Base-by-base conservation (phyloP, 2,113 vertebrate genomes). In the Xenopus laevis region DNA sequence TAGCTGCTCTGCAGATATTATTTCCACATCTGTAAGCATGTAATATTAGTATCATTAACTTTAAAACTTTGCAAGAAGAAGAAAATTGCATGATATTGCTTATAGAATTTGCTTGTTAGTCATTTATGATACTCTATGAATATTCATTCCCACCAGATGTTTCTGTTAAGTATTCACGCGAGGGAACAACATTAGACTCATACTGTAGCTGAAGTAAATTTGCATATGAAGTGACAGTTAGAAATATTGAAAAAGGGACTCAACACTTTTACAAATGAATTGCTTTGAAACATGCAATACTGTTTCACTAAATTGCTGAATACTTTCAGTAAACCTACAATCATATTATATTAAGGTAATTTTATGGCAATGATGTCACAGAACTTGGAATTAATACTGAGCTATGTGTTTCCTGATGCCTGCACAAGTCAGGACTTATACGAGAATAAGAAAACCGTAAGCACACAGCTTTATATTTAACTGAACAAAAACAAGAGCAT, bases 61-160 rank as follows among this genome's bases (percentile, higher is more conserved):
- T 9, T 7, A 40, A 40, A 40, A 47, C 17, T 72, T 72, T 27
- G 23, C 23, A 27, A 2, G 23, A 27, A 27, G 17, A 27, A 40
- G 50, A 21, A 60, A 72, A 20, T 44, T 60, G 46, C 23, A 61
- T n/a, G 33, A 33, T 70, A 21, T 68, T 74, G 55, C 52, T 74
- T 74, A 67, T 67, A 66, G 21, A 50, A 58, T 66, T 23, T 74
- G 62, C 47, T 27, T 16, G 64, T 65, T 66, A 65, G 71, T 55
- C 45, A 45, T 74, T 66, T 74, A 23, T 72, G 46, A 66, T 21
- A 66, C 55, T 40, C 47, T 60, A 74, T 74, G 64, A 74, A 74
- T 74, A 74, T 74, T 74, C 72, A 74, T 60, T 61, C 66, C 50
- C 30, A 60, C 40, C 72, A 74, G 72, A 74, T 74, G 72, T 74